phyloP scores from a whole-genome alignment of 64 coral and sea anemone genomes.

The Platygyra sinensis region DNA sequence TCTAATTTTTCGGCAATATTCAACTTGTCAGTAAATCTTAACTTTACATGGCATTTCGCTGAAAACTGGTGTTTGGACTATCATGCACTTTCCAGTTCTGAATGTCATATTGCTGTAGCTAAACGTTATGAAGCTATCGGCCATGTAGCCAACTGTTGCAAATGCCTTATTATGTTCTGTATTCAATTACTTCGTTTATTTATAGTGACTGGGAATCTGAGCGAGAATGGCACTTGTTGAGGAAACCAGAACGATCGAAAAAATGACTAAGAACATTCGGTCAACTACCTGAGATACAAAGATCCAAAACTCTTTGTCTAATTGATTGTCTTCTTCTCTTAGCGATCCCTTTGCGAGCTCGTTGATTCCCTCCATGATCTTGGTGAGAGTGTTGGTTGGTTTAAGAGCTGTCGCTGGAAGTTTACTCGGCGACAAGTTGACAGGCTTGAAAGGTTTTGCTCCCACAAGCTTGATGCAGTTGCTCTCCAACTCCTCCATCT shows the following conservation, averaged over 20 bases:
- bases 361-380: constrained; percentile 50
- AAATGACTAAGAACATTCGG: constrained; percentile 53
- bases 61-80: too few relatives aligned
- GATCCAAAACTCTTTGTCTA: constrained; percentile 57
- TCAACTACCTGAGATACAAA: constrained; percentile 43
- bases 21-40: too few relatives aligned
- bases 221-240: constrained; percentile 29
- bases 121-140: too few relatives aligned
- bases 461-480: constrained; percentile 34
- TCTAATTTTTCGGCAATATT: too few relatives aligned
- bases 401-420: not conserved
- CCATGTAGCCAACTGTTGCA: too few relatives aligned
- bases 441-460: constrained; percentile 27
- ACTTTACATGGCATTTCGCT: too few relatives aligned
- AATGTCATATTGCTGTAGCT: too few relatives aligned
- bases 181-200: too few relatives aligned
- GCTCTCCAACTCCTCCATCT: constrained; percentile 25
- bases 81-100: too few relatives aligned
- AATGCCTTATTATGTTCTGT: too few relatives aligned
- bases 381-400: not conserved
- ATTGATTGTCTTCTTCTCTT: not conserved
- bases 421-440: constrained; percentile 4
- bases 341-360: constrained; percentile 18
- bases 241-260: constrained; percentile 30
- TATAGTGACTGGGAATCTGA: constrained; percentile 8